phyloP scores from a whole-genome alignment of 2,797 vertebrate genomes.

The Helostoma temminkii region DNA sequence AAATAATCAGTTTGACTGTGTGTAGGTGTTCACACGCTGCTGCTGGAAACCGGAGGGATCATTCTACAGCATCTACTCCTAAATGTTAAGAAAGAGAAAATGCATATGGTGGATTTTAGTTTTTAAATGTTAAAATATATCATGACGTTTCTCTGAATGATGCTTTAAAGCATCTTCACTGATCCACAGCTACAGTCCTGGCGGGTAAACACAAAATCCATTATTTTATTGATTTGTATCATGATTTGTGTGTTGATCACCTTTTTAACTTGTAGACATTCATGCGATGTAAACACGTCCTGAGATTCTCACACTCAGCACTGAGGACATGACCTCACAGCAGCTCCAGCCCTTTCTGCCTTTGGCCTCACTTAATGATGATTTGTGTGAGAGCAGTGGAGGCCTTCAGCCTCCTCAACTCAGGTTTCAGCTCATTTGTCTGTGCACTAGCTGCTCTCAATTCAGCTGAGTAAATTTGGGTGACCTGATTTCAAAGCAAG shows the following conservation, averaged over 20 bases:
- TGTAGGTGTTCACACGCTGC: too few relatives aligned
- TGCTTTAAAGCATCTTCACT: not conserved
- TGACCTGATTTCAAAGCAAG: constrained; percentile 52
- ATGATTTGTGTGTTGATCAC: too few relatives aligned
- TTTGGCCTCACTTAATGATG: not conserved
- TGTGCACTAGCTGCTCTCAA: not conserved
- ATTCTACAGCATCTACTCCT: too few relatives aligned
- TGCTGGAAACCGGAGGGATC: too few relatives aligned
- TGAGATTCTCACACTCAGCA: not conserved
- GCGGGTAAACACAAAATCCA: too few relatives aligned
- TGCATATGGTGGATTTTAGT: too few relatives aligned
- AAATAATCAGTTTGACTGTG: not conserved
- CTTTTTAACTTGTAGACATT: too few relatives aligned
- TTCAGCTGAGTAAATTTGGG: constrained; percentile 38
- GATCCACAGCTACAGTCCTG: not conserved
- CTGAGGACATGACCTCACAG: not conserved
- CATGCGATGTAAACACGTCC: not conserved
- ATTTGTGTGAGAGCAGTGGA: not conserved
- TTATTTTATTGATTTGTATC: too few relatives aligned
- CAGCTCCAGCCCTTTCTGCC: too few relatives aligned
- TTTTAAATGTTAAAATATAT: not conserved
- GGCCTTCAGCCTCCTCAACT: constrained; percentile 37
- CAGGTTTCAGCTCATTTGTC: constrained; percentile 12
- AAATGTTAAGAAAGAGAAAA: too few relatives aligned
- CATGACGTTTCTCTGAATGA: not conserved